Conservation (phyloP, 2,113 vertebrate genomes). For the Neopipo cinnamomea region DNA sequence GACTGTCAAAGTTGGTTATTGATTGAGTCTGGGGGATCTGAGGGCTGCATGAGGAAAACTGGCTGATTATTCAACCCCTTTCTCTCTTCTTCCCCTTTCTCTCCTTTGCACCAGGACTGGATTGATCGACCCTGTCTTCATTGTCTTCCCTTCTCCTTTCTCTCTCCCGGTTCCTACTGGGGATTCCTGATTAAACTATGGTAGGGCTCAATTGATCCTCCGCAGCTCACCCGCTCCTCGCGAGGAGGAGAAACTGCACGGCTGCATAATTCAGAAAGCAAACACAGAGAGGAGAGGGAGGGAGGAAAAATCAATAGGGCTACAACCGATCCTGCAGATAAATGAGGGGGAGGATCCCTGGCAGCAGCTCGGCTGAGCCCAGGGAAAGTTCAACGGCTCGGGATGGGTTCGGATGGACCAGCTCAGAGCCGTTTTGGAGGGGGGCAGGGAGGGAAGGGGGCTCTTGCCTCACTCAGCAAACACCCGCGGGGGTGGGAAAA, state of each 20-base stretch:
- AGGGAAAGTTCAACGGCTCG: not conserved
- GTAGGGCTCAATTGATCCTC: slow-evolving; percentile 72
- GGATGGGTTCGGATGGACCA: not conserved
- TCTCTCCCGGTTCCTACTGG: slow-evolving; percentile 57
- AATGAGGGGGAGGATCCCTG: slow-evolving; percentile 52
- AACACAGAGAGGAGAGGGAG: slow-evolving; percentile 50
- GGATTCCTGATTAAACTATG: slow-evolving; percentile 73
- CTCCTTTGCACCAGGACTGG: slow-evolving; percentile 9
- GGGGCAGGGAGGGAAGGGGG: not conserved
- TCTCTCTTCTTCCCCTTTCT: slow-evolving; percentile 29
- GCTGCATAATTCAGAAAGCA: slow-evolving; percentile 75
- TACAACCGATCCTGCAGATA: slow-evolving; percentile 68
- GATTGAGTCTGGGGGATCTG: slow-evolving; percentile 56
- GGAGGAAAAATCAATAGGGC: slow-evolving; percentile 66
- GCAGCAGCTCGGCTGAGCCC: not conserved
- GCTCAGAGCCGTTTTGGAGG: not conserved
- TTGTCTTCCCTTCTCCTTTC: slow-evolving; percentile 57
- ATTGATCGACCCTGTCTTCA: slow-evolving; percentile 62
- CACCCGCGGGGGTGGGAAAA: not conserved
- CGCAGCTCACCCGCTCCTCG: slow-evolving; percentile 31
- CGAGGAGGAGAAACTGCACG: slow-evolving; percentile 53
- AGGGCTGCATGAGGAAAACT: slow-evolving; percentile 18
- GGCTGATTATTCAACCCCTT: slow-evolving; percentile 8
- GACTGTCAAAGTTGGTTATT: slow-evolving; percentile 61
- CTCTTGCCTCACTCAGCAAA: not conserved